These are phyloP conservation scores for Cyanoderma ruficeps DNA, from an alignment of 2,113 vertebrate species.

Conservation along the genomic window DNA sequence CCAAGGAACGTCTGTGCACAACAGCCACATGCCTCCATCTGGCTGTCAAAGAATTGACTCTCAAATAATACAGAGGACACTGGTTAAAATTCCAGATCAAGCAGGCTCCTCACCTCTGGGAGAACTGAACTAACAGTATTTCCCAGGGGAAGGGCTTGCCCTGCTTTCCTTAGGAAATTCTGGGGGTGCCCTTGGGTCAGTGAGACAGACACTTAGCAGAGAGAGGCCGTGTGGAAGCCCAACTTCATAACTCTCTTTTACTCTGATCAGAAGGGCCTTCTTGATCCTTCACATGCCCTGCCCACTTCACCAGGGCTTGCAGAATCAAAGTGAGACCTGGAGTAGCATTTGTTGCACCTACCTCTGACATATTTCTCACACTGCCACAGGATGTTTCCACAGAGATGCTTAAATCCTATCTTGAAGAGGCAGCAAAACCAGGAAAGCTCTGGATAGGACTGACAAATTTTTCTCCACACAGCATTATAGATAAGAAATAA, in stretches of 20 bases:
- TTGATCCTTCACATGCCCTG: background rate
- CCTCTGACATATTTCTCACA: background rate
- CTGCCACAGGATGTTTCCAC: background rate
- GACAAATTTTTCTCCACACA: background rate
- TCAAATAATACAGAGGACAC: background rate
- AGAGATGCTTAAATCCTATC: background rate
- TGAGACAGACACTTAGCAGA: background rate
- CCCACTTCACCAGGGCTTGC: background rate
- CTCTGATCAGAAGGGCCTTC: background rate
- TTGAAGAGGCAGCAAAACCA: background rate
- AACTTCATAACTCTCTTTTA: background rate
- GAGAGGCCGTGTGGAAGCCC: background rate
- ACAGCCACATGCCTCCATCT: background rate
- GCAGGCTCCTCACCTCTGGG: background rate
- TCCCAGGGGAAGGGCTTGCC: background rate
- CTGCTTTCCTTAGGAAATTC: background rate
- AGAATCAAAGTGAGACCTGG: background rate
- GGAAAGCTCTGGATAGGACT: background rate
- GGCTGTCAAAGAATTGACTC: background rate
- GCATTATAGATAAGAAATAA: background rate
- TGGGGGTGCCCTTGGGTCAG: background rate
- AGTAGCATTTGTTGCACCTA: background rate
- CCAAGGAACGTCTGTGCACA: rapidly evolving
- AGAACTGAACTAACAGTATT: background rate
- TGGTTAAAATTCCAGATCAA: background rate